Conservation (phyloP, 2,888 invertebrate genomes). For the Chrysolina oricalcia region DNA sequence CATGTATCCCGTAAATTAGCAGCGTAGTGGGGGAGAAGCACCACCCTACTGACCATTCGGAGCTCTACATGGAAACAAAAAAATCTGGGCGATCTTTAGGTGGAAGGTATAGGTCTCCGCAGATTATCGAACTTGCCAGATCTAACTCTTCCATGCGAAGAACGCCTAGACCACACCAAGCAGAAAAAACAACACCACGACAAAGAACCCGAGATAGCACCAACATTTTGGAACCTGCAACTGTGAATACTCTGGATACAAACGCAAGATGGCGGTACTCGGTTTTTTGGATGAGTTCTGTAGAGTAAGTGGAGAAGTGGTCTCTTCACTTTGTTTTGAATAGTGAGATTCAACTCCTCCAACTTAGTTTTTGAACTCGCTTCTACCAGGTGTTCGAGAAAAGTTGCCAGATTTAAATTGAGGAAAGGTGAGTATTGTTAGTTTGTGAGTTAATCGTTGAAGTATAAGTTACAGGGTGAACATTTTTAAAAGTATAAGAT, state of each 20-base stretch:
- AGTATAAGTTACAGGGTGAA: no score
- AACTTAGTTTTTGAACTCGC: conserved; percentile 65
- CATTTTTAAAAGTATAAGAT: no score
- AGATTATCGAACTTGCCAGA: conserved; percentile 61
- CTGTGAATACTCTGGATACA: no score
- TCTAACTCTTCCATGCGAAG: conserved; percentile 67
- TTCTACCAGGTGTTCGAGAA: conserved; percentile 16
- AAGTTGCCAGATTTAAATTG: background rate
- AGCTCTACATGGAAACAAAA: background rate
- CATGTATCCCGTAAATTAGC: no score
- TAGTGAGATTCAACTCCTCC: conserved; percentile 72
- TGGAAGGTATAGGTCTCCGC: conserved; percentile 65
- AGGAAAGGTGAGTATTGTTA: no score
- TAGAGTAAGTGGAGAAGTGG: conserved; percentile 70
- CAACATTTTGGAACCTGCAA: no score
- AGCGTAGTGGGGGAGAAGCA: no score
- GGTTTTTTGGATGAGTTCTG: conserved; percentile 53
- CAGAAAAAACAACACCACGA: background rate
- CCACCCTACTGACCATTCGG: background rate
- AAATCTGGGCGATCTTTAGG: conserved; percentile 56
- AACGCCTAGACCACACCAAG: conserved; percentile 40
- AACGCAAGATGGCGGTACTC: no score
- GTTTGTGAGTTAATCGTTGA: no score
- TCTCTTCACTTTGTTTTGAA: conserved; percentile 69
- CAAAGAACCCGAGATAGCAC: no score